Base-by-base conservation (phyloP, 2,113 vertebrate genomes). In the Calidris pugnax region DNA sequence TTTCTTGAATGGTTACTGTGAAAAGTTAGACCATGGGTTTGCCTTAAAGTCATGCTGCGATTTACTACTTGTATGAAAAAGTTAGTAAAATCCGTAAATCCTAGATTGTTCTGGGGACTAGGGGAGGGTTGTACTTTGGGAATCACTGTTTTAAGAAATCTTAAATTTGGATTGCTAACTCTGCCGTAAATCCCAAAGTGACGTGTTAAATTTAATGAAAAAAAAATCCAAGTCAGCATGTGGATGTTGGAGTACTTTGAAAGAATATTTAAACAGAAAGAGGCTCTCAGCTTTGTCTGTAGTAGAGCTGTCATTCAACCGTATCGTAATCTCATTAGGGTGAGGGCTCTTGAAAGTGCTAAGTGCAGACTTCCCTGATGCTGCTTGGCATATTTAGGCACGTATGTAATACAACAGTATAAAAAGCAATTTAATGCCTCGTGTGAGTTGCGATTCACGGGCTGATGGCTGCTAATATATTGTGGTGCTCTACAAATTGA, bases 341-440 rank as follows among this genome's bases (percentile, higher is more conserved):
- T 79, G 69, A 85, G 76, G 80, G 60, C 88, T 95, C 57, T 96
- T 78, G 47, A 76, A 95, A 96, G 73, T 90, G 84, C 85, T 87
- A 93, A 96, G 92, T 63, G 69, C 85, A 94, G 95, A 64, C 80
- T 93, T 90, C 80, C 57, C 48, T 92, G 76, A 81, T 95, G 73
- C 71, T 89, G 83, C 27, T 51, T 92, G 86, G 83, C 74, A 87
- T 35, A 69, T 92, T 84, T 73, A 89, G 86, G 80, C 53, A 95
- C 0, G 5, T 75, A 85, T 87, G 94, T 91, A 89, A 85, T 94
- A 60, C 57, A 93, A 39, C 45, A 72, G 69, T 53, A 82, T 94
- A 87, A 94, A 94, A 84, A 90, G 81, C 71, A 97, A 91, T 97
- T 94, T 93, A 93, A 92, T 95, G 83, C 90, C 84, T 95, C 1